Percentiles rank a stretch among this genome's conserved stretches.
Evolutionary conservation across 1,140 invertebrate species (phyloP).

Genomic region (Potamilus streckersoni): DNA sequence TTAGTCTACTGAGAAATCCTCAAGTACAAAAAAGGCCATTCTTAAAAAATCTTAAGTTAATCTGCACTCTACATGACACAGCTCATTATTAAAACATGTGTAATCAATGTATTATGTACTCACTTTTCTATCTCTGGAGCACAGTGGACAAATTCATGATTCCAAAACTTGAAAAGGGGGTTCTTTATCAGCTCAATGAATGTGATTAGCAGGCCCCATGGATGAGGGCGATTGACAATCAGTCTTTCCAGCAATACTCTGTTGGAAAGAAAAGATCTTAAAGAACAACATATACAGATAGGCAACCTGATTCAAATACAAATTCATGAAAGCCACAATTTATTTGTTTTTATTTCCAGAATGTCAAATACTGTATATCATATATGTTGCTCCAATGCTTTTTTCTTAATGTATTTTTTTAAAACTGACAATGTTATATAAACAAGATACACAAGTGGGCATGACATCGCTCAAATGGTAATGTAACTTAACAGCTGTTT

Average conservation of each 20-base stretch:
- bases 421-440: too few species aligned
- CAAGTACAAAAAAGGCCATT: neutral
- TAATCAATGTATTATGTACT: constrained; percentile 1
- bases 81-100: neutral
- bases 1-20: neutral
- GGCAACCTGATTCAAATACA: too few species aligned
- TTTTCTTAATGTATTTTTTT: too few species aligned
- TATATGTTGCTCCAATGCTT: too few species aligned
- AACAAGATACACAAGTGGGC: too few species aligned
- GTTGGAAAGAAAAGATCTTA: neutral
- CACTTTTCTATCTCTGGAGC: constrained; percentile 97
- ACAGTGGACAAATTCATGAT: constrained; percentile 98
- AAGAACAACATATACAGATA: too few species aligned
- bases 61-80: neutral
- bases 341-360: too few species aligned
- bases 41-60: neutral
- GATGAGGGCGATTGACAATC: constrained; percentile 98
- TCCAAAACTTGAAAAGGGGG: constrained; percentile 99
- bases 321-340: too few species aligned
- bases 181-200: constrained; percentile 99
- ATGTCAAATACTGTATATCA: too few species aligned
- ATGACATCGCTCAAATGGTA: too few species aligned
- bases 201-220: constrained; percentile 98
- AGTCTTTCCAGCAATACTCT: constrained; percentile 95
- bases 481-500: too few species aligned